Conservation (phyloP, 2,888 invertebrate genomes). For the Cabera pusaria region DNA sequence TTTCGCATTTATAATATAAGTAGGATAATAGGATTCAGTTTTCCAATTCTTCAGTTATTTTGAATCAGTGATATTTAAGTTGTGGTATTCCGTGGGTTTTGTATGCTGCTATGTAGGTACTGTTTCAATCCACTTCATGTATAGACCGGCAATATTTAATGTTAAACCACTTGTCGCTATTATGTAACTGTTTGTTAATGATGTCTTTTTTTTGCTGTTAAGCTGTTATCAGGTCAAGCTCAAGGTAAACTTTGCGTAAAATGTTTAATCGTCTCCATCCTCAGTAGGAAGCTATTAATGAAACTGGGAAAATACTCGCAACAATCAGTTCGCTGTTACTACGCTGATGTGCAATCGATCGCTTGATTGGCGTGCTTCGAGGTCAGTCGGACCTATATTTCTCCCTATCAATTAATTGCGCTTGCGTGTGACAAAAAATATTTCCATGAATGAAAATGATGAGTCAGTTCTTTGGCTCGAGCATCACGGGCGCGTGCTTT, state of each 20-base stretch:
- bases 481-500: slow-evolving; percentile 42
- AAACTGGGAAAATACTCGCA: slow-evolving; percentile 6
- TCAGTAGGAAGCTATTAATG: slow-evolving; percentile 1
- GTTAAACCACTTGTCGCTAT: slow-evolving; percentile 37
- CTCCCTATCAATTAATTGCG: slow-evolving; percentile 23
- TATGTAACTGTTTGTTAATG: slow-evolving; percentile 48
- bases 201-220: slow-evolving; percentile 35
- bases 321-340: slow-evolving; percentile 12
- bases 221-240: slow-evolving; percentile 54
- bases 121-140: slow-evolving; percentile 19
- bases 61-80: no score
- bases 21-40: no score
- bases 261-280: slow-evolving; percentile 18
- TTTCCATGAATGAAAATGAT: slow-evolving; percentile 66
- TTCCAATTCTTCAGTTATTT: no score
- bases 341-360: slow-evolving; percentile 24
- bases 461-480: slow-evolving; percentile 65
- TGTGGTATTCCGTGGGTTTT: no score
- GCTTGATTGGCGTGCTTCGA: slow-evolving; percentile 32
- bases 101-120: no score
- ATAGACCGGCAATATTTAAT: slow-evolving; percentile 18
- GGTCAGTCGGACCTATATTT: slow-evolving; percentile 20
- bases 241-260: slow-evolving; percentile 44
- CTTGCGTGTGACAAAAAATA: slow-evolving; percentile 33
- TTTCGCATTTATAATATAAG: no score